phyloP scores from a whole-genome alignment of 2,797 vertebrate genomes.

The Glyptemys insculpta region DNA sequence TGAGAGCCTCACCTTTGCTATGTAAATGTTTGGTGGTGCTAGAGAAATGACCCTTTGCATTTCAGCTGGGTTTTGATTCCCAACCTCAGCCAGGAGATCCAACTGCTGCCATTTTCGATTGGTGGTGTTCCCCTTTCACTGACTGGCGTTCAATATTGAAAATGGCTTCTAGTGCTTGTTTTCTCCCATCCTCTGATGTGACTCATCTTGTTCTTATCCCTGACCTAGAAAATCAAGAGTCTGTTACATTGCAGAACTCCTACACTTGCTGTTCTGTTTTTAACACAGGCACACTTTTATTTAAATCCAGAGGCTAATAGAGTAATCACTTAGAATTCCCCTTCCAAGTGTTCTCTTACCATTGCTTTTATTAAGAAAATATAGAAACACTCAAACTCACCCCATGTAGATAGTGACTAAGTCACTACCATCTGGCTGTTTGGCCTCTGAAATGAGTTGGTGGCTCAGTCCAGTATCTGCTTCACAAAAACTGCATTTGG shows the following conservation, averaged over 20 bases:
- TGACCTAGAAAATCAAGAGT: background rate
- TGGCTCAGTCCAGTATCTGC: accelerated
- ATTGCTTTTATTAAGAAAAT: background rate
- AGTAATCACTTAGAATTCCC: background rate
- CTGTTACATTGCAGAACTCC: background rate
- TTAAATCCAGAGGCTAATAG: background rate
- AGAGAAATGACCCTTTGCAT: background rate
- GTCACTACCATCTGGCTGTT: background rate
- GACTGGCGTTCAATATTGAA: background rate
- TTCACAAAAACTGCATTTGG: background rate
- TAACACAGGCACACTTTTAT: background rate
- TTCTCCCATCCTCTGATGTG: background rate
- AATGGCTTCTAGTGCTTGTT: background rate
- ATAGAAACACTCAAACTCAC: background rate
- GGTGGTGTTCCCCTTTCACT: background rate
- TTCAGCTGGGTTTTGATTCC: background rate
- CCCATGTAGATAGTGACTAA: background rate
- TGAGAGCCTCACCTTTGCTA: background rate
- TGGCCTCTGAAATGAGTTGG: background rate
- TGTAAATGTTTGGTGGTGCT: background rate
- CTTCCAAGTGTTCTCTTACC: background rate
- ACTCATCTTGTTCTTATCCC: background rate
- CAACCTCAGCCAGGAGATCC: background rate
- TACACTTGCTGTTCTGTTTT: background rate
- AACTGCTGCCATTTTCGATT: background rate